Evolutionary conservation across 2,888 invertebrate genomes (phyloP).

Genomic region (Eupithecia vulgata): DNA sequence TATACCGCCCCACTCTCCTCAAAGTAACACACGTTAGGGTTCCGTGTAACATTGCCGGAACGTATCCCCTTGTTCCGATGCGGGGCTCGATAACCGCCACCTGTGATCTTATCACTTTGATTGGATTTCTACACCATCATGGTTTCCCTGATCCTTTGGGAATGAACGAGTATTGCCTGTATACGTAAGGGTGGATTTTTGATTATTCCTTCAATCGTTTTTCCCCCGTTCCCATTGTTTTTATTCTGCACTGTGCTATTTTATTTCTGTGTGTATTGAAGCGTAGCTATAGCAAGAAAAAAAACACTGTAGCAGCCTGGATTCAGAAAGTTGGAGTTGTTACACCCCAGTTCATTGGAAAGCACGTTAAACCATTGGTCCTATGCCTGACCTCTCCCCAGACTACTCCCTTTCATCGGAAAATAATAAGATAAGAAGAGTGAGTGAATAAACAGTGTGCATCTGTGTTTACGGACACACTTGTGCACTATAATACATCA

Average conservation of each 20-base stretch:
- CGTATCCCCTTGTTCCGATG: background rate
- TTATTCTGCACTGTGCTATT: background rate
- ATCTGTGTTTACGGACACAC: too few relatives aligned
- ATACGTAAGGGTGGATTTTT: background rate
- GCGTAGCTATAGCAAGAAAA: too few relatives aligned
- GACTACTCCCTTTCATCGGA: too few relatives aligned
- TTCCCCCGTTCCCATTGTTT: background rate
- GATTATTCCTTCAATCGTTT: background rate
- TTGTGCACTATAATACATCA: too few relatives aligned
- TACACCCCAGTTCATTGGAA: too few relatives aligned
- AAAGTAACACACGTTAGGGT: background rate
- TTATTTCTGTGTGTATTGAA: background rate
- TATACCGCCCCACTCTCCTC: background rate
- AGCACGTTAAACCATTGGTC: too few relatives aligned
- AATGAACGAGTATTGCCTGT: constrained; percentile 12
- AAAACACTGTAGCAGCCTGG: too few relatives aligned
- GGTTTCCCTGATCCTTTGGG: background rate
- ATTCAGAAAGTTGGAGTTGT: too few relatives aligned
- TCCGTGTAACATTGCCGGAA: background rate
- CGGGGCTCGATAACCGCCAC: constrained; percentile 3
- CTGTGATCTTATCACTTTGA: constrained; percentile 5
- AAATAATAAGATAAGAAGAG: too few relatives aligned
- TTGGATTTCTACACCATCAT: constrained; percentile 7
- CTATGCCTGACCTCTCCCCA: too few relatives aligned
- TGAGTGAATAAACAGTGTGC: too few relatives aligned